These are phyloP conservation scores for Chesias legatella DNA, from an alignment of 2,888 invertebrate species.

Conservation along the genomic window DNA sequence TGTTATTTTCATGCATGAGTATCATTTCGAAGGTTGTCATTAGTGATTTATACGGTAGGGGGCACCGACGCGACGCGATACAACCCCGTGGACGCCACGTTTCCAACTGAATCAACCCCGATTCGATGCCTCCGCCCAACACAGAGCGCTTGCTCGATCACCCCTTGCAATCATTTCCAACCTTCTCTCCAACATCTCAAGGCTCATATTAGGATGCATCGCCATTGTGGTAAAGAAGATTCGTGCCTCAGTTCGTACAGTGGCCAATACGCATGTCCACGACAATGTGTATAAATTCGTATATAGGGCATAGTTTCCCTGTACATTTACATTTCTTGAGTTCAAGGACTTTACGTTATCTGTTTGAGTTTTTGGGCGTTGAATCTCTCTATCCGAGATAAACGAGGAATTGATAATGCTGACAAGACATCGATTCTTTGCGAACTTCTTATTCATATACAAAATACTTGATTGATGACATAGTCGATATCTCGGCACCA, in stretches of 20 bases:
- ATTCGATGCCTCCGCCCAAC: slow-evolving; percentile 78
- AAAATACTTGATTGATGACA: slow-evolving; percentile 1
- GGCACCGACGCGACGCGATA: slow-evolving; percentile 56
- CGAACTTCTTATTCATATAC: neutral
- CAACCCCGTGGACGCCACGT: slow-evolving; percentile 68
- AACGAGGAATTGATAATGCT: slow-evolving; percentile 35
- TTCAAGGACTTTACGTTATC: slow-evolving; percentile 75
- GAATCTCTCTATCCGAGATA: slow-evolving; percentile 44
- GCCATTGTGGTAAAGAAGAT: slow-evolving; percentile 63
- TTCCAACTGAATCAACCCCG: slow-evolving; percentile 76
- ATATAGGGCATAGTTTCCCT: slow-evolving; percentile 74
- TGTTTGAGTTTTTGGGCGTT: slow-evolving; percentile 60
- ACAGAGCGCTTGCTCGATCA: slow-evolving; percentile 73
- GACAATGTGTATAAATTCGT: slow-evolving; percentile 68
- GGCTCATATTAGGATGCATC: slow-evolving; percentile 40
- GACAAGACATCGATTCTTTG: slow-evolving; percentile 9
- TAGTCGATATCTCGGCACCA: neutral
- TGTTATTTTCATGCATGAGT: slow-evolving; percentile 49
- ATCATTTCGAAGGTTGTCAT: slow-evolving; percentile 69
- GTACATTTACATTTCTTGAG: slow-evolving; percentile 73
- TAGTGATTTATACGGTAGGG: slow-evolving; percentile 62
- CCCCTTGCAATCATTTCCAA: slow-evolving; percentile 34
- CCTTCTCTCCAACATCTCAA: slow-evolving; percentile 33
- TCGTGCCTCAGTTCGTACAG: slow-evolving; percentile 71
- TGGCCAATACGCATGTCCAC: slow-evolving; percentile 80